Evolutionary conservation across 2,888 invertebrate species (phyloP), one percentile per base, ranked within the genome.

Genomic region (Drosophila borborema): DNA sequence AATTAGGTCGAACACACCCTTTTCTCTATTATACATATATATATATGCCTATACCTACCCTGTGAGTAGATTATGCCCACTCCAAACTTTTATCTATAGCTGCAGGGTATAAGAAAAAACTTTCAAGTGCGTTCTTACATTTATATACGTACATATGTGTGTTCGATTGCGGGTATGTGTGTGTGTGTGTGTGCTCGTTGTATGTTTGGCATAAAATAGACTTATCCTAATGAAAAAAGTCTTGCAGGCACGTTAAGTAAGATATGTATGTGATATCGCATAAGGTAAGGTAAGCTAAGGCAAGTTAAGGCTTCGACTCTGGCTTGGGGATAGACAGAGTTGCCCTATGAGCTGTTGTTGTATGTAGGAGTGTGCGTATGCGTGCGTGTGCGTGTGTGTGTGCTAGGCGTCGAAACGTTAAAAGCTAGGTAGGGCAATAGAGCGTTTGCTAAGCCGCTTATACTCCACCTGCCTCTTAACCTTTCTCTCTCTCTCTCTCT

Each of bases 201-300:
- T 72, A 72, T 80, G 80, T 80, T 78, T 79, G 81, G 87, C 82
- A 86, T 87, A 86, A 86, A 87, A 86, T 86, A 86, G 86, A 86
- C 86, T 87, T 86, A 86, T 86, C 86, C 86, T 86, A 86, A 86
- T 86, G 86, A 86, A 87, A 87, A 87, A 86, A 87, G 87, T 87
- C 87, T 84, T 74, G 87, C 74, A 84, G 86, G 82, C 79, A 81
- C 82, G 79, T 84, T 86, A 87, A 87, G 86, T 84, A 86, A 86
- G 86, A 86, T 86, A 86, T 84, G 86, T 86, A 84, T 86, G 87
- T 77, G 84, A 86, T 87, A 81, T 73, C 74, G 55, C n/a, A 70
- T 62, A 74, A 74, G n/a, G 74, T 72, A 38, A 54, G 38, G 53
- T 56, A 71, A 79, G 73, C 74, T 68, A 41, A 55, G 40, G 23